Evolutionary conservation across 1,140 invertebrate genomes (phyloP).

Genomic region (Drosophila leontia): DNA sequence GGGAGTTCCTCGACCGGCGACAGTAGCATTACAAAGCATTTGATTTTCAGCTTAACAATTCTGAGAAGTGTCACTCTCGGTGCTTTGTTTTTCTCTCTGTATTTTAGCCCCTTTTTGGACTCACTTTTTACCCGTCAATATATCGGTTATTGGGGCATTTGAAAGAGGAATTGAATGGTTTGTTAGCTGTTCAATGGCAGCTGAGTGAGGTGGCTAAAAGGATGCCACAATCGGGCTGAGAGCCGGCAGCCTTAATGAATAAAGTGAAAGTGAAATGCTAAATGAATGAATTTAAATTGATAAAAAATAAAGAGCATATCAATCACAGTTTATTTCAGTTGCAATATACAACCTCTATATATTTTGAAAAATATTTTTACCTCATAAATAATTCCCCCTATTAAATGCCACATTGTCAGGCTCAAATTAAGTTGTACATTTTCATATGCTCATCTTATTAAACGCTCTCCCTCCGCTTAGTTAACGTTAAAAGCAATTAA

Average conservation of each 20-base stretch:
- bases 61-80: constrained; percentile 60
- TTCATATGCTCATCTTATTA: constrained; percentile 18
- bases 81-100: constrained; percentile 36
- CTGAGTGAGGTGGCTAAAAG: constrained; percentile 48
- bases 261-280: constrained; percentile 21
- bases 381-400: background rate
- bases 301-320: no score
- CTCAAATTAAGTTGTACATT: constrained; percentile 4
- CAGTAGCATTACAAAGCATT: constrained; percentile 76
- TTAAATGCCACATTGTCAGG: background rate
- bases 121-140: constrained; percentile 25
- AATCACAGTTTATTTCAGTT: background rate
- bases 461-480: constrained; percentile 27
- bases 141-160: constrained; percentile 42
- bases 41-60: constrained; percentile 60
- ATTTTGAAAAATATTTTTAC: background rate
- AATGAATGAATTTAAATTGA: constrained; percentile 11
- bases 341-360: background rate
- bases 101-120: constrained; percentile 13
- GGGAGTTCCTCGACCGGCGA: constrained; percentile 48
- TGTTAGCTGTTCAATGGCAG: constrained; percentile 44
- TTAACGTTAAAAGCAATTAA: constrained; percentile 40
- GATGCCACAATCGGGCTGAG: constrained; percentile 22
- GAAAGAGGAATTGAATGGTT: constrained; percentile 17
- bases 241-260: background rate